Evolutionary conservation across 1,140 invertebrate species (phyloP).

Genomic region (Aphis craccivora): DNA sequence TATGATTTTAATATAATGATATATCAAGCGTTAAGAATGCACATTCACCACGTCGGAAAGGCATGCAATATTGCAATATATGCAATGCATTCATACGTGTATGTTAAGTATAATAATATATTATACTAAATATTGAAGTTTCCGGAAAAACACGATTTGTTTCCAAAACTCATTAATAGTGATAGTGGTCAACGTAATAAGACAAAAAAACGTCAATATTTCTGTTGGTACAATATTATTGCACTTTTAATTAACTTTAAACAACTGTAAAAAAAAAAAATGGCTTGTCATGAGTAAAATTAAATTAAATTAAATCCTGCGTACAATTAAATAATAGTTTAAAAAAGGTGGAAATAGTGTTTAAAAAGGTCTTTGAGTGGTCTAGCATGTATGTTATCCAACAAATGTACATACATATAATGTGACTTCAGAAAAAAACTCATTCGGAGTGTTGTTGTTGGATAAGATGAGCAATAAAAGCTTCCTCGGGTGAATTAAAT

Average conservation of each 20-base stretch:
- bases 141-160: background rate
- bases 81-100: background rate
- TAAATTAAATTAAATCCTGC: background rate
- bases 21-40: background rate
- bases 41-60: background rate
- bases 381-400: too few species aligned
- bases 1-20: background rate
- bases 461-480: too few species aligned
- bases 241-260: background rate
- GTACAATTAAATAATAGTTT: too few species aligned
- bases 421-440: too few species aligned
- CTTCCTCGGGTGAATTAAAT: too few species aligned
- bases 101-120: background rate
- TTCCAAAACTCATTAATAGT: background rate
- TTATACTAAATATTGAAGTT: background rate
- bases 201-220: background rate
- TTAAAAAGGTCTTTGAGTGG: too few species aligned
- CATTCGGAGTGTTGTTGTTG: too few species aligned
- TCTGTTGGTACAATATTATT: background rate
- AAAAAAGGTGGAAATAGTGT: too few species aligned
- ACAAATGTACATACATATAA: too few species aligned
- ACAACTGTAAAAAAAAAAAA: background rate
- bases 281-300: background rate
- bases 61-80: background rate
- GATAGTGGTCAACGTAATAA: too few species aligned